Base-by-base conservation (phyloP, 2,113 vertebrate species). In the Chaenocephalus aceratus region DNA sequence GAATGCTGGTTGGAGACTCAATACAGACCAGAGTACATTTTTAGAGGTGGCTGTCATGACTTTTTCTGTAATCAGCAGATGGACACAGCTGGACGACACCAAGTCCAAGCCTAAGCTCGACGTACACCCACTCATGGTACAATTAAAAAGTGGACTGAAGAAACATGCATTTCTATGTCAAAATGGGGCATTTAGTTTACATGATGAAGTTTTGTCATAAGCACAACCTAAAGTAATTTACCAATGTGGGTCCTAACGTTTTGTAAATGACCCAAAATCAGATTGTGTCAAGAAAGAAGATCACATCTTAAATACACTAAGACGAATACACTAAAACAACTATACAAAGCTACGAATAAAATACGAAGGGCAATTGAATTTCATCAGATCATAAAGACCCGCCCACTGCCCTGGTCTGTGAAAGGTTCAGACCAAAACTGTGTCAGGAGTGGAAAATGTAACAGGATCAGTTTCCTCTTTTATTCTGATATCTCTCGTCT, bases 391-490 rank as follows among this genome's bases (percentile, higher is more conserved):
- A 51, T 23, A 15, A 54, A 63, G 51, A 5, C 16, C 14, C 9
- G 15, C 0, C 4, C 41, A 51, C 52, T 10, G 36, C 1, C 46
- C 34, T 44, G 16, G 36, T 30, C 62, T 60, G 62, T 52, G 6
- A 48, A 65, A 48, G 23, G 9, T 41, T 30, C 6, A 59, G 8
- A 49, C 4, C 51, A 65, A 56, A 84, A 73, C 44, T 21, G 23
- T 57, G 56, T 57, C 13, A 60, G 59, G 44, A n/a, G 16, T 48
- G 41, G 63, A 66, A 72, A 85, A 79, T 23, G 41, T 23, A 4
- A 72, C n/a, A 10, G 49, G 66, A 72, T 56, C 59, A 14, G 56
- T 66, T 85, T 88, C 74, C 79, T 76, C 58, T 71, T 77, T 75
- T 62, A 10, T 63, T 41, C 68, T 34, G 61, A 75, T 81, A 71